phyloP scores from a whole-genome alignment of 2,113 vertebrate species.

The Coryphaenoides rupestris region DNA sequence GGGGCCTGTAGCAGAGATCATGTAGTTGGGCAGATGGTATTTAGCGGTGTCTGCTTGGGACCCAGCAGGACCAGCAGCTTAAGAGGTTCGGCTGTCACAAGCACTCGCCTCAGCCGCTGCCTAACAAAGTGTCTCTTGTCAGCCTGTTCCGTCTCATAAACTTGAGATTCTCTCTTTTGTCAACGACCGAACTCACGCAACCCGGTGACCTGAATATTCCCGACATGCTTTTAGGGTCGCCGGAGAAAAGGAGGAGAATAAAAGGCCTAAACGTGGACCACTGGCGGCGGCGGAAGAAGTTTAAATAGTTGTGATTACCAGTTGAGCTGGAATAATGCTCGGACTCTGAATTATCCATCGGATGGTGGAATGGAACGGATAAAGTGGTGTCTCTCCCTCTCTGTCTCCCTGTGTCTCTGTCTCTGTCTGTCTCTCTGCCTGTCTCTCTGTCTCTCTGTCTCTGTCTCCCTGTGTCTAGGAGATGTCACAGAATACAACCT shows the following conservation, averaged over 20 bases:
- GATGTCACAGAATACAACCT: too few species aligned
- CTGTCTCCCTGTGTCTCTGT: too few species aligned
- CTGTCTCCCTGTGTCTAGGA: too few species aligned
- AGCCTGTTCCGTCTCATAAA: slow-evolving; percentile 88
- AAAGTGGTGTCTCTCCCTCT: too few species aligned
- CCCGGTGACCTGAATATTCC: slow-evolving; percentile 65
- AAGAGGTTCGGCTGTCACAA: slow-evolving; percentile 98
- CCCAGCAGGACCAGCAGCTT: slow-evolving; percentile 94
- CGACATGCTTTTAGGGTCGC: slow-evolving; percentile 39
- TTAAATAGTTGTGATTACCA: too few species aligned
- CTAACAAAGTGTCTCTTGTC: slow-evolving; percentile 89
- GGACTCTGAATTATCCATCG: too few species aligned
- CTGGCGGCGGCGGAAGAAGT: too few species aligned
- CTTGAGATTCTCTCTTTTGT: slow-evolving; percentile 77
- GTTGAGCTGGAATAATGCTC: too few species aligned
- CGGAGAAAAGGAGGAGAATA: slow-evolving; percentile 25
- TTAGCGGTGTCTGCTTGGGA: slow-evolving; percentile 90
- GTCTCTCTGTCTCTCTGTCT: slow-evolving; percentile 2
- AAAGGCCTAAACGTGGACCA: too few species aligned
- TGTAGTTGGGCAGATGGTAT: slow-evolving; percentile 97
- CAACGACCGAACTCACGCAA: slow-evolving; percentile 61
- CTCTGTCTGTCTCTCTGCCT: too few species aligned
- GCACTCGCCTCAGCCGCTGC: slow-evolving; percentile 93
- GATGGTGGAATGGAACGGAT: too few species aligned
- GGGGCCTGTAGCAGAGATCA: slow-evolving; percentile 50